phyloP scores from a whole-genome alignment of 2,888 invertebrate species.

The Imbricaverruca yamaguchii region DNA sequence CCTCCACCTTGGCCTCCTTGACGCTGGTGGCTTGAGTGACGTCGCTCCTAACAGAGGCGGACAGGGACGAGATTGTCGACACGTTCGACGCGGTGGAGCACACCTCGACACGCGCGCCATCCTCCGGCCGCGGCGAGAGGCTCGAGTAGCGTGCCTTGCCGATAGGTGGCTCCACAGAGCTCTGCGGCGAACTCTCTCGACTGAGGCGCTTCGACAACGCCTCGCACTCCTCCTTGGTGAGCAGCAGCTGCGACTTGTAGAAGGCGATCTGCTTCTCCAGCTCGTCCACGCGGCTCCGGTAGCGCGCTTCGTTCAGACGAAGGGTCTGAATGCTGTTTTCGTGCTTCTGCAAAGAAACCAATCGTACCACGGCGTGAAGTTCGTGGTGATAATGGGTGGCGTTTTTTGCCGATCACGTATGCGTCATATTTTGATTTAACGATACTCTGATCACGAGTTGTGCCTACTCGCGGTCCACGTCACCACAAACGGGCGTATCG shows the following conservation, averaged over 20 bases:
- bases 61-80: background rate
- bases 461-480: no score
- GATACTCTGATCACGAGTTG: no score
- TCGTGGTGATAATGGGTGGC: no score
- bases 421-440: no score
- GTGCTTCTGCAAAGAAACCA: background rate
- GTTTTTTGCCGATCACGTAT: no score
- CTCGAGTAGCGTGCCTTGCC: background rate
- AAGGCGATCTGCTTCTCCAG: slow-evolving; percentile 15
- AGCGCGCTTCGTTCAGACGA: slow-evolving; percentile 8
- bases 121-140: slow-evolving; percentile 15
- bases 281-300: slow-evolving; percentile 3
- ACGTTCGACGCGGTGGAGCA: slow-evolving; percentile 3
- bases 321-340: slow-evolving; percentile 2
- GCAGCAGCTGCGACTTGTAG: slow-evolving; percentile 16
- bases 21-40: background rate
- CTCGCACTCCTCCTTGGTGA: slow-evolving; percentile 15
- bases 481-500: no score
- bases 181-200: background rate
- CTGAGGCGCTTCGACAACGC: background rate
- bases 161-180: background rate
- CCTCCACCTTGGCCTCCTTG: slow-evolving; percentile 6
- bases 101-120: slow-evolving; percentile 5
- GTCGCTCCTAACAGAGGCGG: slow-evolving; percentile 3
- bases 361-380: no score